Base-by-base conservation (phyloP, 1,140 invertebrate genomes). In the Lethrus apterus region DNA sequence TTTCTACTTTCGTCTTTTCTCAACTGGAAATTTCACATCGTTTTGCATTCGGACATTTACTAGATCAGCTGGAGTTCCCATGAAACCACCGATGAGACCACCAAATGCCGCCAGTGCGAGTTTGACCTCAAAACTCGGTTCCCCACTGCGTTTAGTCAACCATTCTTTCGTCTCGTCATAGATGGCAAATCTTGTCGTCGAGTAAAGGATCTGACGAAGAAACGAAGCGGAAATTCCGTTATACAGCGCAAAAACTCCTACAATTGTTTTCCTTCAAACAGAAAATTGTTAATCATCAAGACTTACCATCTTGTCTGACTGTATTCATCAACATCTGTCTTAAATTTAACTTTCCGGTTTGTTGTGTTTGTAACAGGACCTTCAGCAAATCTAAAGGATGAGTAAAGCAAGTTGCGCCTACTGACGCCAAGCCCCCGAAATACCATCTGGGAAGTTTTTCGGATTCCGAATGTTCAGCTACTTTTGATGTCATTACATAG, bases 361-460 rank as follows among this genome's bases (percentile, higher is more conserved):
- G 89, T 66, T 95, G 90, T 4, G 94, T 98, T 74, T 98, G 95
- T 51, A 97, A 75, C 65, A 96, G 93, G 9, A 98, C 92, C 77
- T 97, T 98, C 7, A 97, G 68, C 34, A 98, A 76, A 75, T 98
- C 95, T 34, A 98, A 71, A 1, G 95, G 95, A 78, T 98, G 95
- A 17, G 95, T 98, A 57, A 83, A 80, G 66, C 87, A 91, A 11
- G 93, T 93, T 13, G 94, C 95, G 51, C 83, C 85, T 34, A 91
- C 89, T 44, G 90, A 91, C 23, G 90, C 91, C 32, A 96, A 43
- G 23, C 95, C 95, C 29, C 93, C 93, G 64, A 95, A 95, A 70
- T 94, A 96, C 92, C 92, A 97, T 64, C 76, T 68, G 26, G 79
- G 73, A 48, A 83, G 56, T 63, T 57, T 56, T 10, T 49, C 20